A percentile compares a stretch with the other conserved stretches of the same genome.
phyloP scores from a whole-genome alignment of 1,140 invertebrate genomes.

The Hetaerina americana region DNA sequence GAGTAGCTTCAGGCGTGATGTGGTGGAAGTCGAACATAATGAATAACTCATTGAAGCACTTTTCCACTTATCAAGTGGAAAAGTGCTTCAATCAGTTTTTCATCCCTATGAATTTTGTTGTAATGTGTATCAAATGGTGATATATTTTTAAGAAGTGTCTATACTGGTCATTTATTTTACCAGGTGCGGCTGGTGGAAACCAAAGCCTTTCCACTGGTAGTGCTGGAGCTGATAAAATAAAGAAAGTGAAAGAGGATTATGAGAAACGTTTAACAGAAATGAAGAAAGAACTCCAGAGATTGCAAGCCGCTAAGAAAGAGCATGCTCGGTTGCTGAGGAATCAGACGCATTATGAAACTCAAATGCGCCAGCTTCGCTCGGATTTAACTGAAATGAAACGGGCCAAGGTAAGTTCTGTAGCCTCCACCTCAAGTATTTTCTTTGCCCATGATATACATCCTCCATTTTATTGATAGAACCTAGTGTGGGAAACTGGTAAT shows the following conservation, averaged over 20 bases:
- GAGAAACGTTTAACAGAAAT: constrained; percentile 71
- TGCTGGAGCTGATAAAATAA: constrained; percentile 48
- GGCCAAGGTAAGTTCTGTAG: constrained; percentile 44
- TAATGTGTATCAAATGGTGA: too few species aligned
- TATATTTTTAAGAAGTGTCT: too few species aligned
- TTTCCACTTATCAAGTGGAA: too few species aligned
- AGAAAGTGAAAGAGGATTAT: constrained; percentile 82
- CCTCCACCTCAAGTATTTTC: constrained; percentile 1
- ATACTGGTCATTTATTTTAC: too few species aligned
- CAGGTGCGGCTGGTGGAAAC: not conserved
- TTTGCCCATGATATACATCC: not conserved
- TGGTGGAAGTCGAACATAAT: too few species aligned
- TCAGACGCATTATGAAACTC: constrained; percentile 69
- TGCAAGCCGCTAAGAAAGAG: constrained; percentile 81
- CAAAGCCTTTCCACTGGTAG: not conserved
- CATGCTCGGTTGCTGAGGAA: constrained; percentile 71
- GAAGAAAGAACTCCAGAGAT: constrained; percentile 73
- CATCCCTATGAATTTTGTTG: too few species aligned
- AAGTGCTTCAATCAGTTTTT: too few species aligned
- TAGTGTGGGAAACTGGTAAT: too few species aligned
- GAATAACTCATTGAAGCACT: too few species aligned
- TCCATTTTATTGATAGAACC: too few species aligned
- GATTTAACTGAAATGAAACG: constrained; percentile 83
- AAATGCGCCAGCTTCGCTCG: constrained; percentile 60
- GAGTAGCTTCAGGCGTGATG: too few species aligned